Percentiles rank a stretch among this genome's conserved stretches.
Evolutionary conservation across 2,888 invertebrate genomes (phyloP).

Genomic region (Venustoraphidia nigricollis): DNA sequence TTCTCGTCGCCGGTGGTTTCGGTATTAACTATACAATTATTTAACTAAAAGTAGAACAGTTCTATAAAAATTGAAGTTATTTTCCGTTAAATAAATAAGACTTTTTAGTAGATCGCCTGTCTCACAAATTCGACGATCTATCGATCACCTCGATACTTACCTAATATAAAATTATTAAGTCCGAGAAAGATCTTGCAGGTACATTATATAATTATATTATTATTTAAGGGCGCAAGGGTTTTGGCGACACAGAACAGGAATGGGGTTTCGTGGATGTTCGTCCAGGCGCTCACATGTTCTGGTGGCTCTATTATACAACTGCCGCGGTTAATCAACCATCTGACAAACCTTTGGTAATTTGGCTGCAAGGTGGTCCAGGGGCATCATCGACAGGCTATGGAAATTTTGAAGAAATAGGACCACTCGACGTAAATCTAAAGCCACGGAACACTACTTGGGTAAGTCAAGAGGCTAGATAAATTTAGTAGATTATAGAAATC

Average conservation of each 20-base stretch:
- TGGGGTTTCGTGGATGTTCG: conserved; percentile 35
- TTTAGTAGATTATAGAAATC: not conserved
- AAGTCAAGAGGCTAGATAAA: conserved; percentile 13
- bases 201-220: no score
- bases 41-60: no score
- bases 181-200: no score
- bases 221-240: conserved; percentile 11
- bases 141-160: no score
- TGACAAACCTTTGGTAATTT: conserved; percentile 63
- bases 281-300: conserved; percentile 33
- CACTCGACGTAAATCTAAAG: conserved; percentile 31
- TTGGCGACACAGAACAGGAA: conserved; percentile 22
- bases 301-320: conserved; percentile 61
- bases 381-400: conserved; percentile 33
- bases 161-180: no score
- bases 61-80: no score
- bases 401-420: conserved; percentile 42
- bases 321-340: conserved; percentile 35
- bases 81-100: no score
- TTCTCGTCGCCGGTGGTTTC: no score
- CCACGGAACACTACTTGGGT: conserved; percentile 40
- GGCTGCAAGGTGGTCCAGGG: conserved; percentile 85
- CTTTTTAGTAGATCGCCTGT: no score
- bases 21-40: no score
- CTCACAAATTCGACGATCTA: no score